Evolutionary conservation across 2,888 invertebrate genomes (phyloP).

Genomic region (Diogma glabrata): DNA sequence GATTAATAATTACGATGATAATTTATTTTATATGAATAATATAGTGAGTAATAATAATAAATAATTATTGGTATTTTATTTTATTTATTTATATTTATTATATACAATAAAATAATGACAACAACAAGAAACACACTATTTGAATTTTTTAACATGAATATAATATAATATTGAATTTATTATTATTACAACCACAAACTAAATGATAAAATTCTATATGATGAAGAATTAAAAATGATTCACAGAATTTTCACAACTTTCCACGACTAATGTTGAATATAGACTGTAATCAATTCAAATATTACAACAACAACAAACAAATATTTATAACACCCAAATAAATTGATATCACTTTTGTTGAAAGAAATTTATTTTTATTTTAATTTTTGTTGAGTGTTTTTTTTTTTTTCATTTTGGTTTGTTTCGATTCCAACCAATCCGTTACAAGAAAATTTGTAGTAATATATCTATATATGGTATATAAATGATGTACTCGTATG

Average conservation of each 20-base stretch:
- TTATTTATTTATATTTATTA: neutral
- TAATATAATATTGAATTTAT: too few species aligned
- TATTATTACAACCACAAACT: too few species aligned
- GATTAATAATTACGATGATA: neutral
- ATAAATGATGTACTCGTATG: too few species aligned
- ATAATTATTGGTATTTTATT: neutral
- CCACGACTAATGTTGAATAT: conserved; percentile 8
- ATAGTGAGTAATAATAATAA: neutral
- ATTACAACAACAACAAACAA: too few species aligned
- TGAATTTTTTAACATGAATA: too few species aligned
- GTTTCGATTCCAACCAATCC: conserved; percentile 8
- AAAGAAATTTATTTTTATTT: neutral
- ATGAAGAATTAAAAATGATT: too few species aligned
- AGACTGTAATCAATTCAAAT: conserved; percentile 8
- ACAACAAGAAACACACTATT: too few species aligned
- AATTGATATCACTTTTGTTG: neutral
- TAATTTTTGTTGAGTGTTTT: conserved; percentile 2
- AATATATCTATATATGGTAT: too few species aligned
- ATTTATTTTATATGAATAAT: neutral
- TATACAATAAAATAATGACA: neutral
- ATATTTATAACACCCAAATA: neutral
- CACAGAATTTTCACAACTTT: conserved; percentile 8
- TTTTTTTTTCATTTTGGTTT: neutral
- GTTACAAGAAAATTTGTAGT: neutral
- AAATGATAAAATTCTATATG: too few species aligned